These are phyloP conservation scores for Sapayoa aenigma DNA, from an alignment of 2,113 vertebrate genomes.

Conservation along the genomic window DNA sequence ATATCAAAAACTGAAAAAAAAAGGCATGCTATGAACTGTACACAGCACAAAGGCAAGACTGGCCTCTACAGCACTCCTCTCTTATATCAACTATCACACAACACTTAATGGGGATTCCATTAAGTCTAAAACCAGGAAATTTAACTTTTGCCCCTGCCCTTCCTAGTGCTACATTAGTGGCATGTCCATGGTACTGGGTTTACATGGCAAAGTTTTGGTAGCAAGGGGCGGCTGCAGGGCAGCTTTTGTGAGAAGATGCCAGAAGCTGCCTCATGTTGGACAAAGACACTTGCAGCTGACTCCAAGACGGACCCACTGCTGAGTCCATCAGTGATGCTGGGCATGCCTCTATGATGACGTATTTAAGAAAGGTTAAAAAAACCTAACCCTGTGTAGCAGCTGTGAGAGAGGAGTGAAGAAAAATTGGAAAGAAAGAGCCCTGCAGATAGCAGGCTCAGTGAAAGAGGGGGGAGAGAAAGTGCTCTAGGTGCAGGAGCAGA, in stretches of 20 bases:
- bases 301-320: neutral
- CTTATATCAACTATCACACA: neutral
- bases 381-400: neutral
- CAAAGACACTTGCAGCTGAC: neutral
- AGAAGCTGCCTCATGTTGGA: neutral
- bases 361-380: neutral
- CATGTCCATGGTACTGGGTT: neutral
- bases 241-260: neutral
- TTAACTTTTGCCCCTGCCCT: neutral
- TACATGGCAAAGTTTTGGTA: neutral
- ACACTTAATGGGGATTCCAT: neutral
- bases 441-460: neutral
- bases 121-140: neutral
- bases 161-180: neutral
- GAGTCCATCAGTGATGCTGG: neutral
- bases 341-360: neutral
- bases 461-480: neutral
- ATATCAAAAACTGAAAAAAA: neutral
- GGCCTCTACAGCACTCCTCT: neutral
- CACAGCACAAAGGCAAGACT: neutral
- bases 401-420: neutral
- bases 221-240: neutral
- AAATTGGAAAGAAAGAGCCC: neutral
- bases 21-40: neutral
- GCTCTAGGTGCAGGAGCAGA: neutral